Evolutionary conservation across 1,140 invertebrate genomes (phyloP).

Genomic region (Drosophila quadrilineata): DNA sequence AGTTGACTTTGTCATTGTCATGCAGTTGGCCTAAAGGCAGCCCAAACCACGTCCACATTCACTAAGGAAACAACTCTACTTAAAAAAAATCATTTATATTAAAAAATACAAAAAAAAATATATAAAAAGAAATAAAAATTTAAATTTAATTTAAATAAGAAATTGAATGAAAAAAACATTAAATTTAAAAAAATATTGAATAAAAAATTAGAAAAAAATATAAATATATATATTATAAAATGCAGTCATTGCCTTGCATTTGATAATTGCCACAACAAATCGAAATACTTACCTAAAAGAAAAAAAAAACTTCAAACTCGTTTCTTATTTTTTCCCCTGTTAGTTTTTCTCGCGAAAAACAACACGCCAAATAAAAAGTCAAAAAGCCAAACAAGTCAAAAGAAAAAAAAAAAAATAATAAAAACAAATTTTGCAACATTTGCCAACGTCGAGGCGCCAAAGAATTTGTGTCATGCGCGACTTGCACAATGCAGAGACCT

Average conservation of each 20-base stretch:
- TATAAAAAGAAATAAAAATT: too few relatives aligned
- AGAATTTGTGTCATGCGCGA: slow-evolving; percentile 70
- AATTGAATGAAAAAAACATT: slow-evolving; percentile 24
- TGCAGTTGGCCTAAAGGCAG: neutral
- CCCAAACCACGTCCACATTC: slow-evolving; percentile 26
- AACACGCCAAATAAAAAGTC: slow-evolving; percentile 1
- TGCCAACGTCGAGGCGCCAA: slow-evolving; percentile 45
- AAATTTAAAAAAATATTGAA: too few relatives aligned
- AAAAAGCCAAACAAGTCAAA: slow-evolving; percentile 41
- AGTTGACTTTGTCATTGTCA: slow-evolving; percentile 20
- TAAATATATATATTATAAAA: too few relatives aligned
- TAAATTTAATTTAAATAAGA: too few relatives aligned
- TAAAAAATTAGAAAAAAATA: too few relatives aligned
- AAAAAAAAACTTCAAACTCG: slow-evolving; percentile 20
- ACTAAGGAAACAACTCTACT: slow-evolving; percentile 41
- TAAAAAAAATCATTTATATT: neutral
- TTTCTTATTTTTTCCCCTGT: slow-evolving; percentile 22
- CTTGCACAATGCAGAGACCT: slow-evolving; percentile 51
- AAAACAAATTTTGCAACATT: slow-evolving; percentile 31
- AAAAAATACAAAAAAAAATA: neutral
- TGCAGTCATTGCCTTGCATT: slow-evolving; percentile 18
- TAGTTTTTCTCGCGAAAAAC: slow-evolving; percentile 37
- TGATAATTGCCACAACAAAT: slow-evolving; percentile 24
- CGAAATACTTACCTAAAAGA: neutral
- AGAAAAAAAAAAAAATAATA: slow-evolving; percentile 40